A percentile compares a stretch with the other conserved stretches of the same genome.
phyloP scores from a whole-genome alignment of 2,888 invertebrate species.

The Cantharis lateralis region DNA sequence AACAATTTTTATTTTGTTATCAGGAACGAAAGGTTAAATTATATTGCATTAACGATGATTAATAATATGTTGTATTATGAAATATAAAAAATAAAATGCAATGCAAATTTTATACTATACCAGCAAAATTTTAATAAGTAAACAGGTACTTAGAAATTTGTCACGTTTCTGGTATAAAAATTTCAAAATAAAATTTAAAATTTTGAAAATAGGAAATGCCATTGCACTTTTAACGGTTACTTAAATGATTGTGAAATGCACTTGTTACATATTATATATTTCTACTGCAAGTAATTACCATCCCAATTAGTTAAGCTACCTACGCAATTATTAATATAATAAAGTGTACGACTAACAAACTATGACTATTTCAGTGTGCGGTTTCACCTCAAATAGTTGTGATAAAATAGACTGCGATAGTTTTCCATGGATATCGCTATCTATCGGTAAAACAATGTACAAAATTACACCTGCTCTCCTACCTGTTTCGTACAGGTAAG shows the following conservation, averaged over 20 bases:
- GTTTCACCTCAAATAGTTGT: neutral
- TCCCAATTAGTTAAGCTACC: constrained; percentile 1
- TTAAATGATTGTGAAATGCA: neutral
- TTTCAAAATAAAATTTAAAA: neutral
- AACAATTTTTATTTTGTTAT: no score
- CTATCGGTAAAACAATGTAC: constrained; percentile 35
- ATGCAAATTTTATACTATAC: neutral
- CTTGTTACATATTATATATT: neutral
- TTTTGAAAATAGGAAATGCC: neutral
- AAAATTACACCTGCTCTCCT: constrained; percentile 48
- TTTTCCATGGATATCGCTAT: constrained; percentile 28
- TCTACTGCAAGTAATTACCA: neutral
- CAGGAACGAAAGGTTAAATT: no score
- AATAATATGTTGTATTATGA: neutral
- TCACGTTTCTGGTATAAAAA: neutral
- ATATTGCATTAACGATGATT: neutral
- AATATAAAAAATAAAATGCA: neutral
- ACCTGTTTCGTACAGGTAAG: constrained; percentile 48
- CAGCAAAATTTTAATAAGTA: neutral
- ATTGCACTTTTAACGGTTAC: neutral
- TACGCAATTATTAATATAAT: neutral
- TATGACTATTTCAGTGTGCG: neutral
- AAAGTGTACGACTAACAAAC: neutral
- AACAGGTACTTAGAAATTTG: neutral
- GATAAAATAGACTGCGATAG: neutral